Evolutionary conservation across 2,888 invertebrate genomes (phyloP), one percentile per base, ranked within the genome.

Genomic region (Osmoderma eremita): DNA sequence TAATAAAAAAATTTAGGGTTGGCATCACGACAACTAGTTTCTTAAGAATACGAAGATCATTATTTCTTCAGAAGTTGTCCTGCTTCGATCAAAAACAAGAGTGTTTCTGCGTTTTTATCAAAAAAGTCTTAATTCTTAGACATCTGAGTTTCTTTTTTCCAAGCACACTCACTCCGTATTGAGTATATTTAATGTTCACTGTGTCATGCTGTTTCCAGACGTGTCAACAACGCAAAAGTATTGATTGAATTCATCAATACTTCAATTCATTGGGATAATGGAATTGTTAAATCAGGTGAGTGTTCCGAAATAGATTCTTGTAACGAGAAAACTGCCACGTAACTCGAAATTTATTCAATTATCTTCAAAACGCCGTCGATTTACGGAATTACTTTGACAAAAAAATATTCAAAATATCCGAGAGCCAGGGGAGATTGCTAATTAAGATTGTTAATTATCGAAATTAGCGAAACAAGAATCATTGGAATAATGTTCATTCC

Each of bases 261-360:
- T 61, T 45, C 30, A 61, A 61, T 48, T 61, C 45, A 61, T 48
- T 48, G 30, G 58, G 45, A 61, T 45, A 61, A 61, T 61, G 45
- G 58, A 45, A 61, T 61, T 61, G 58, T 36, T 61, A 61, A 61
- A 61, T 45, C 58, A 61, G 58, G 58, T 48, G 45, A 61, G 58
- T 61, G 58, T 61, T 42, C 24, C 58, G 45, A 15, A 61, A 61
- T 61, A 61, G 58, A 48, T 36, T 30, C 58, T 45, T 18, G 58
- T 30, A 12, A 48, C 24, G 58, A 30, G 30, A 17, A 61, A 61
- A 61, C 30, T 41, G 48, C 30, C 24, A 45, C 58, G 58, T 48
- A 61, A 45, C 4, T 10, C 17, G n/a, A 17, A 17, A 61, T 48
- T 61, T 61, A 61, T 61, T 18, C 58, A 45, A 61, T 61, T 48